phyloP scores from a whole-genome alignment of 2,113 vertebrate genomes.

The Otis tarda region DNA sequence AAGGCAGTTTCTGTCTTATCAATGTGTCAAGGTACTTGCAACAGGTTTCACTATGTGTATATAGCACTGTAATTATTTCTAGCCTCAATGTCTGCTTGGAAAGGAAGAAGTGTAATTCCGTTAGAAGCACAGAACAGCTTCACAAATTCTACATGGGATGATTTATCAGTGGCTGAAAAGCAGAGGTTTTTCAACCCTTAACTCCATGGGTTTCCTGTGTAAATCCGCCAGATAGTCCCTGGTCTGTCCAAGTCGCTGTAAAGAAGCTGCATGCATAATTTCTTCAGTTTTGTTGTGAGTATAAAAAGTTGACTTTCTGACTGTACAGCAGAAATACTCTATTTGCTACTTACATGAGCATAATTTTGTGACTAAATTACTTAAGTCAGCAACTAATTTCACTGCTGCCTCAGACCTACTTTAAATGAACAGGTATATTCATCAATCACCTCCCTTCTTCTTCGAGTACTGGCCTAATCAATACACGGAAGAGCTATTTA shows the following conservation, averaged over 20 bases:
- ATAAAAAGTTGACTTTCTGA: constrained; percentile 44
- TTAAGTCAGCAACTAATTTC: constrained; percentile 62
- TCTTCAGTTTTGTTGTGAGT: background rate
- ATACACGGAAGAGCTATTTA: constrained; percentile 18
- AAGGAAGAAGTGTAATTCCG: background rate
- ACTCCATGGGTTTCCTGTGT: background rate
- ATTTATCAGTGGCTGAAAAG: background rate
- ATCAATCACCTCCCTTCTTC: constrained; percentile 48
- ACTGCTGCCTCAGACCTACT: constrained; percentile 33
- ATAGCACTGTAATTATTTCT: background rate
- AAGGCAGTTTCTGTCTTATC: background rate
- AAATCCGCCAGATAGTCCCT: background rate
- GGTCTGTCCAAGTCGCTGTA: background rate
- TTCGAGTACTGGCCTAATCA: constrained; percentile 9
- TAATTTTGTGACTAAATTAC: constrained; percentile 49
- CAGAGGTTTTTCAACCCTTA: background rate
- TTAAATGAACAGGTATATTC: constrained; percentile 56
- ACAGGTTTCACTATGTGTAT: background rate
- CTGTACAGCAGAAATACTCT: constrained; percentile 43
- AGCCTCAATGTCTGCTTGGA: background rate
- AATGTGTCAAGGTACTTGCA: background rate
- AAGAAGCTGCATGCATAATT: background rate
- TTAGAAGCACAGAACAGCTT: background rate
- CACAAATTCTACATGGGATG: background rate
- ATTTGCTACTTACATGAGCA: constrained; percentile 32